Conservation (phyloP, 2,797 vertebrate species). For the Lemur catta region DNA sequence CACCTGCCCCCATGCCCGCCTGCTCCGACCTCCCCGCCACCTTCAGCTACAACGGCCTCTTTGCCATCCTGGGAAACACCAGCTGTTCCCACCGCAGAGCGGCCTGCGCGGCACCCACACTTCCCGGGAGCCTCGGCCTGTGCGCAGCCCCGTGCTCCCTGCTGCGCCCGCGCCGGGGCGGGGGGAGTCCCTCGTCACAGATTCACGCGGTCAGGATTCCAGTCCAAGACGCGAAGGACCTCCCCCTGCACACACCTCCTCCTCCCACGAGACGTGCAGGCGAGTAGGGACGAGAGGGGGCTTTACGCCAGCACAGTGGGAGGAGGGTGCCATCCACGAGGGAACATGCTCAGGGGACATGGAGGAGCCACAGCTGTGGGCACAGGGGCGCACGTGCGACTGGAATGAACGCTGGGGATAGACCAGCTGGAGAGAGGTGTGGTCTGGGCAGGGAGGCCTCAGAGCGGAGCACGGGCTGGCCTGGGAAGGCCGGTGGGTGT, state of each 20-base stretch:
- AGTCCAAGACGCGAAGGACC: neutral
- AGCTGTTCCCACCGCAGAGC: neutral
- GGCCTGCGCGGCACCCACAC: accelerated
- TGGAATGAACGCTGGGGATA: neutral
- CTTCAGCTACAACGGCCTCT: neutral
- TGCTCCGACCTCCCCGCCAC: accelerated
- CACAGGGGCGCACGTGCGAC: too few relatives aligned
- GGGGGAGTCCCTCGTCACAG: neutral
- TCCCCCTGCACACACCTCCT: too few relatives aligned
- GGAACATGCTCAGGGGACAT: neutral
- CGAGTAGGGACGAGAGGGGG: neutral
- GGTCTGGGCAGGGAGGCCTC: neutral
- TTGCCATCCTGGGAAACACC: neutral
- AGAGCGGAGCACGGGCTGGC: neutral
- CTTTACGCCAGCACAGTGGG: neutral
- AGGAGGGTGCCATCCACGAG: accelerated
- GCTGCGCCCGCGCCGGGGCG: neutral
- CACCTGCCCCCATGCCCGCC: neutral
- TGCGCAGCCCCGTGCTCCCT: accelerated
- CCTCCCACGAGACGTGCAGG: neutral
- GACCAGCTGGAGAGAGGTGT: too few relatives aligned
- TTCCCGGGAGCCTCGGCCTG: neutral
- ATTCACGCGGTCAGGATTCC: neutral
- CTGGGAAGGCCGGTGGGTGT: neutral
- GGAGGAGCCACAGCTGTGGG: neutral